Evolutionary conservation across 1,140 invertebrate genomes (phyloP).

Genomic region (Drosophila sp.): DNA sequence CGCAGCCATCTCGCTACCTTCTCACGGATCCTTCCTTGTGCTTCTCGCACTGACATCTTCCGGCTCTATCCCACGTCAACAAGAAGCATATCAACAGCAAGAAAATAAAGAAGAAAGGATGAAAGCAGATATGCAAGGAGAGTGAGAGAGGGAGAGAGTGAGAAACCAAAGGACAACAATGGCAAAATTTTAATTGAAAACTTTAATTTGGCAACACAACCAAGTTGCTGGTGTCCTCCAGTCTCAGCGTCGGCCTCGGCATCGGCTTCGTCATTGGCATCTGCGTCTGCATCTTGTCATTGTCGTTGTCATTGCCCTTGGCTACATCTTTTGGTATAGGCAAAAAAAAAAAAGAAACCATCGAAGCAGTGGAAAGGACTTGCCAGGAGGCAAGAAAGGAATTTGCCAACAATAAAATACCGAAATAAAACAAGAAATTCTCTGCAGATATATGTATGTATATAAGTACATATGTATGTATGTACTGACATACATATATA

Average conservation of each 20-base stretch:
- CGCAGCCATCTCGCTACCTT: not conserved
- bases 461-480: conserved; percentile 33
- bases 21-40: conserved; percentile 25
- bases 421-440: conserved; percentile 78
- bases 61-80: conserved; percentile 44
- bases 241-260: conserved; percentile 11
- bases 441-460: conserved; percentile 22
- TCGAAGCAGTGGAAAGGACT: conserved; percentile 32
- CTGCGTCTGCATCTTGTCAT: conserved; percentile 58
- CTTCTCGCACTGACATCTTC: conserved; percentile 18
- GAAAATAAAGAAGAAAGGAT: conserved; percentile 37
- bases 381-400: conserved; percentile 42
- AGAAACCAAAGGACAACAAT: conserved; percentile 60
- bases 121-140: not conserved
- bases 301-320: conserved; percentile 71
- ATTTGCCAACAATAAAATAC: conserved; percentile 67
- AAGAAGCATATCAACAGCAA: conserved; percentile 10
- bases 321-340: conserved; percentile 65
- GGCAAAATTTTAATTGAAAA: conserved; percentile 79
- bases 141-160: conserved; percentile 6
- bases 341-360: conserved; percentile 11
- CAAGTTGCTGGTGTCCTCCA: conserved; percentile 32
- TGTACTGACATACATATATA: conserved; percentile 17
- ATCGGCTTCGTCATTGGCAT: conserved; percentile 50
- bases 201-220: conserved; percentile 74